phyloP scores from a whole-genome alignment of 2,797 vertebrate species.

The Lerista edwardsae region DNA sequence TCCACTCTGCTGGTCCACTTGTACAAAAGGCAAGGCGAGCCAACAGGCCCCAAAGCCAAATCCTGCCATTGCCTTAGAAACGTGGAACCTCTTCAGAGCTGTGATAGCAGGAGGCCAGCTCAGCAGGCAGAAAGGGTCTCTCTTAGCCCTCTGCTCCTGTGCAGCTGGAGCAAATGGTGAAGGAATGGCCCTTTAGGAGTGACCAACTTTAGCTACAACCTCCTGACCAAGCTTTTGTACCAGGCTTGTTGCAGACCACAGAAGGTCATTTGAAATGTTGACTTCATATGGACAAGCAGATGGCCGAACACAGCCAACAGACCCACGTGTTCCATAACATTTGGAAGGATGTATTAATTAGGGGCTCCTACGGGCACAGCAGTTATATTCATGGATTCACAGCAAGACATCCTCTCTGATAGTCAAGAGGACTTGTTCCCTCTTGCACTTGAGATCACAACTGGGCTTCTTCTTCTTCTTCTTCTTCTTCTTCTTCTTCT shows the following conservation, averaged over 20 bases:
- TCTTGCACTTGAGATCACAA: background rate
- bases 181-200: background rate
- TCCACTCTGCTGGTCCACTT: slow-evolving; percentile 12
- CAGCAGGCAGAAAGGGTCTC: background rate
- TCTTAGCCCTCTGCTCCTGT: background rate
- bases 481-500: background rate
- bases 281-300: background rate
- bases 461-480: background rate
- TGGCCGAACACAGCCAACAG: background rate
- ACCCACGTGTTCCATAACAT: background rate
- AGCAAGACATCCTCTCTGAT: background rate
- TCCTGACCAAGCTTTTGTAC: background rate
- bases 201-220: background rate
- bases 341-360: background rate
- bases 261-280: background rate
- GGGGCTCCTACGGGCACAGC: background rate
- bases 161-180: background rate
- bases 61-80: background rate
- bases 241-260: background rate
- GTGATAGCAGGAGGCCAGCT: background rate
- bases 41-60: slow-evolving; percentile 2
- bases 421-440: background rate
- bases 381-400: background rate
- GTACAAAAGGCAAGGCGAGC: slow-evolving; percentile 17
- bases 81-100: background rate